These are phyloP conservation scores for Aphrocallistes beatrix DNA, from an alignment of 37 sponge, comb jelly and placozoan species.

Conservation along the genomic window DNA sequence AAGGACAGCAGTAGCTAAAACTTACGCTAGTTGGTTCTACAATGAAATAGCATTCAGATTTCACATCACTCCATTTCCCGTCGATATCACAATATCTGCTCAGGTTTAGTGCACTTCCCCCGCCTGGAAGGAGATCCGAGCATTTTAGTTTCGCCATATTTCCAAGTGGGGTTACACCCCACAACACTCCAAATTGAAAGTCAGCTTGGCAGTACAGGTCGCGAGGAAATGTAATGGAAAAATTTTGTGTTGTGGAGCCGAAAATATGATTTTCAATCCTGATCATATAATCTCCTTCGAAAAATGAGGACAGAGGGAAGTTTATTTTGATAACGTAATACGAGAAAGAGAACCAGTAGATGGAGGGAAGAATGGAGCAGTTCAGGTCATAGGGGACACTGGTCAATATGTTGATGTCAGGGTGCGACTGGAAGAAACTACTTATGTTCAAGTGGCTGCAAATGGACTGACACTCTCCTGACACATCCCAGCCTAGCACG, in stretches of 20 bases:
- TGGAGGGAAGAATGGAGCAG: too few relatives aligned
- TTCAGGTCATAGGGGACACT: too few relatives aligned
- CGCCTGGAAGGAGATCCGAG: neutral
- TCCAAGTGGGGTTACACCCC: neutral
- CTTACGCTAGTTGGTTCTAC: too few relatives aligned
- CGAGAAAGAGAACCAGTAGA: neutral
- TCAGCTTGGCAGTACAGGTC: neutral
- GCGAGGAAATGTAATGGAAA: neutral
- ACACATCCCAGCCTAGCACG: too few relatives aligned
- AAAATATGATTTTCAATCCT: neutral
- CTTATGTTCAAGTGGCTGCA: too few relatives aligned
- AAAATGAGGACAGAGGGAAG: neutral
- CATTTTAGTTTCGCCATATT: neutral
- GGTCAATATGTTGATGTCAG: too few relatives aligned
- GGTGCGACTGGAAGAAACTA: too few relatives aligned
- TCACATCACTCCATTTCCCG: neutral
- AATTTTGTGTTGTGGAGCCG: neutral
- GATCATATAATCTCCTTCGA: neutral
- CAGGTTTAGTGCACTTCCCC: neutral
- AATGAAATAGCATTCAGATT: neutral
- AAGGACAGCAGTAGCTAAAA: too few relatives aligned
- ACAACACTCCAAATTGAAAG: neutral
- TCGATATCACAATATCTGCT: neutral
- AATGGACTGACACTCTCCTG: too few relatives aligned
- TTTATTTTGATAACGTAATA: neutral